Percentiles rank a stretch among this genome's conserved stretches.
Evolutionary conservation across 2,797 vertebrate genomes (phyloP).

Genomic region (Serranus cabrilla): DNA sequence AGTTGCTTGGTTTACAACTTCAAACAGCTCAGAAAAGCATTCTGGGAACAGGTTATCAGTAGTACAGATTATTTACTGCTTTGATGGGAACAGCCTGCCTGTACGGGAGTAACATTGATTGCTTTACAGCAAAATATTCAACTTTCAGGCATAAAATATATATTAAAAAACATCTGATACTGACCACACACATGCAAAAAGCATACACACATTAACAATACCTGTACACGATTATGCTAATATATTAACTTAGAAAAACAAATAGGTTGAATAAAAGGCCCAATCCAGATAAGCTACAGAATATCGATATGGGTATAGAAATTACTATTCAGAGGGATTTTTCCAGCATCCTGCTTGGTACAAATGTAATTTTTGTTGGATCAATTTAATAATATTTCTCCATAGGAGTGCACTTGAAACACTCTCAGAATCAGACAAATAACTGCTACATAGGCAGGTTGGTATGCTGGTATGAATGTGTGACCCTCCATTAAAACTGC

Average conservation of each 20-base stretch:
- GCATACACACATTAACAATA: constrained; percentile 23
- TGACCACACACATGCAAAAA: constrained; percentile 48
- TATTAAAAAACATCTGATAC: not conserved
- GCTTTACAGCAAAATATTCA: constrained; percentile 11
- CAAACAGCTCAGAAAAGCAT: not conserved
- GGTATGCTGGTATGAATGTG: no score
- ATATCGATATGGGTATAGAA: not conserved
- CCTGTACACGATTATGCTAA: not conserved
- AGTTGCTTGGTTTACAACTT: not conserved
- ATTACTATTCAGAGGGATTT: no score
- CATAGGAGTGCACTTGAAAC: not conserved
- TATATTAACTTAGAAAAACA: constrained; percentile 20
- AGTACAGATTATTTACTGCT: not conserved
- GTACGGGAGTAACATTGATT: constrained; percentile 2
- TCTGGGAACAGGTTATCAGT: not conserved
- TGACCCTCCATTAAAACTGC: no score
- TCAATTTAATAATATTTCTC: not conserved
- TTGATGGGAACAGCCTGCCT: not conserved
- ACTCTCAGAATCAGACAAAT: not conserved
- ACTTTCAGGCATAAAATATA: constrained; percentile 40
- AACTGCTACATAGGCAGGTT: not conserved
- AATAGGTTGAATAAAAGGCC: constrained; percentile 37
- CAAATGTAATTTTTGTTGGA: not conserved
- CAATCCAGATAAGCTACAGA: constrained; percentile 22
- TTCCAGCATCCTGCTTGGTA: not conserved